Conservation (phyloP, 2,113 vertebrate genomes). For the Theropithecus gelada region DNA sequence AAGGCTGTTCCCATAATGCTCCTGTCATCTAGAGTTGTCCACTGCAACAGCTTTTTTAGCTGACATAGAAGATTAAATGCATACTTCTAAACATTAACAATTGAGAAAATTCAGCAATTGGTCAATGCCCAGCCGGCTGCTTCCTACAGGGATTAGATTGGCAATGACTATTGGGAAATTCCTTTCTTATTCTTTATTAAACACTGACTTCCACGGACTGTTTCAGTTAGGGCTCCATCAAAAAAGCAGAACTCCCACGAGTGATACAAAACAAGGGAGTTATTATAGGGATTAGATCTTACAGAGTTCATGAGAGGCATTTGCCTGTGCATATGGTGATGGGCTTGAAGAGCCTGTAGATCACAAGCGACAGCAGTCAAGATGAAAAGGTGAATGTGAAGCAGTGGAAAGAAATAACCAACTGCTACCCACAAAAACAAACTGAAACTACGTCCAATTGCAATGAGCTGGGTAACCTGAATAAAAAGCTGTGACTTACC, state of each 20-base stretch:
- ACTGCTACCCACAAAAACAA: not conserved
- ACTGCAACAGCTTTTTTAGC: not conserved
- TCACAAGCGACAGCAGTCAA: not conserved
- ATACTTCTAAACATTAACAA: not conserved
- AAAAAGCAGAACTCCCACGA: not conserved
- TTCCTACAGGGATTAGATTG: not conserved
- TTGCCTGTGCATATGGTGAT: not conserved
- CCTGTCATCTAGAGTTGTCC: not conserved
- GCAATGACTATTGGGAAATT: not conserved
- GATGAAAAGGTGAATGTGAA: not conserved
- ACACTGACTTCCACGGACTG: not conserved
- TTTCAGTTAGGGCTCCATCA: not conserved
- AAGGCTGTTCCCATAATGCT: not conserved
- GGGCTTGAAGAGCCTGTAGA: not conserved
- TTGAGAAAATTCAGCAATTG: not conserved
- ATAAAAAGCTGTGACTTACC: not conserved
- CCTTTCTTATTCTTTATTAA: not conserved
- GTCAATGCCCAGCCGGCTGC: not conserved
- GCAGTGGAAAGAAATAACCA: not conserved
- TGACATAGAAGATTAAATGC: not conserved
- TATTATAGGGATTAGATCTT: not conserved
- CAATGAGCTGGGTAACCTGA: not conserved
- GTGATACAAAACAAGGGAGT: not conserved
- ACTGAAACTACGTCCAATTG: not conserved
- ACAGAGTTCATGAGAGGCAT: not conserved